A percentile compares a stretch with the other conserved stretches of the same genome.
These are phyloP conservation scores for Frieseomelitta varia DNA, from an alignment of 1,140 invertebrate genomes.

Conservation along the genomic window DNA sequence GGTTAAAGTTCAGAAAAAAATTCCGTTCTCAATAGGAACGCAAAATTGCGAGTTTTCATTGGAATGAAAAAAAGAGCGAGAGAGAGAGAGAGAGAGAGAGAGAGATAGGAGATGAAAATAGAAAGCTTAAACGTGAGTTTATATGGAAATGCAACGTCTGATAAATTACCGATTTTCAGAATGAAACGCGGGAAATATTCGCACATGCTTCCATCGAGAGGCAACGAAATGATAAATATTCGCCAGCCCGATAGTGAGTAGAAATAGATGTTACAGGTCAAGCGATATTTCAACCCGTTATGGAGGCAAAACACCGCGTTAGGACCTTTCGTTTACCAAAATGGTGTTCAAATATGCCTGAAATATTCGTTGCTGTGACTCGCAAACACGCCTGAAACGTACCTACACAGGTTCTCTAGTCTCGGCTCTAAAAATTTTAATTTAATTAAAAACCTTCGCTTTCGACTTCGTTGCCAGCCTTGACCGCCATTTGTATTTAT, in stretches of 20 bases:
- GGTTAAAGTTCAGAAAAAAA: neutral
- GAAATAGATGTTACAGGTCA: slow-evolving; percentile 20
- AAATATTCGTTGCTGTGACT: slow-evolving; percentile 10
- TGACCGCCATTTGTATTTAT: too few relatives aligned
- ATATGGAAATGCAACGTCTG: neutral
- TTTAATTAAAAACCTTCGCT: neutral
- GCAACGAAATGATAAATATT: slow-evolving; percentile 31
- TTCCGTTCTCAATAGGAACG: neutral
- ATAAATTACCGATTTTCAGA: slow-evolving; percentile 15
- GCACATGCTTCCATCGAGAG: neutral
- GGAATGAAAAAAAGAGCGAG: neutral
- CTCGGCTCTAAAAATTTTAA: neutral
- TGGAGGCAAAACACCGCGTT: slow-evolving; percentile 23
- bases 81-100: neutral
- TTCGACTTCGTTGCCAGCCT: neutral
- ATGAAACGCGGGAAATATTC: neutral
- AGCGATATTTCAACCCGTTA: slow-evolving; percentile 19
- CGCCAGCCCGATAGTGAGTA: neutral
- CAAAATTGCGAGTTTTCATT: neutral
- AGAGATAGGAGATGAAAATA: too few relatives aligned
- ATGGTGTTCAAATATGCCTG: slow-evolving; percentile 47
- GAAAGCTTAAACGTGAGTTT: neutral
- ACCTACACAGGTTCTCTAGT: neutral
- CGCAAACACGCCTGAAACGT: neutral
- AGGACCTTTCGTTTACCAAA: slow-evolving; percentile 35